phyloP scores from a whole-genome alignment of 1,140 invertebrate species.

The Gonatopus flavifemur region DNA sequence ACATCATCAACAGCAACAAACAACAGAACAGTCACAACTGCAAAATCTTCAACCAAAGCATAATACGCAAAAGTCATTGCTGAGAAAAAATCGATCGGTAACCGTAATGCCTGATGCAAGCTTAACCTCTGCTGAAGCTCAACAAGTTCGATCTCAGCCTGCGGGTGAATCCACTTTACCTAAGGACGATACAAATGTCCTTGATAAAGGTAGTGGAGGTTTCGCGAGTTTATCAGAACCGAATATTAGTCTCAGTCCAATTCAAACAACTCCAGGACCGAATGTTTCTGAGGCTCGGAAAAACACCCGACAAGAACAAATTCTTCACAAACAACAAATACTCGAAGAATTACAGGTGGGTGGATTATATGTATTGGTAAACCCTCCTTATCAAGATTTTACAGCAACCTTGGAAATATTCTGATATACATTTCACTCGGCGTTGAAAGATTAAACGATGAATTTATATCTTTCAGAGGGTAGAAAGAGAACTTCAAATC shows the following conservation, averaged over 20 bases:
- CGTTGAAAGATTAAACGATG: neutral
- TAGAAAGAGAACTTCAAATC: conserved; percentile 73
- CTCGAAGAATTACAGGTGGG: conserved; percentile 74
- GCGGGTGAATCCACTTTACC: conserved; percentile 42
- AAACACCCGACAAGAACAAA: conserved; percentile 64
- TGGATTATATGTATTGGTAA: conserved; percentile 15
- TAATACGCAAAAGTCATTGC: conserved; percentile 57
- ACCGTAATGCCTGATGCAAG: conserved; percentile 54
- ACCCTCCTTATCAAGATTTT: neutral
- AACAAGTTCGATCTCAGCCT: conserved; percentile 59
- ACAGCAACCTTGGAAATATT: neutral
- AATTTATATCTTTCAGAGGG: conserved; percentile 58
- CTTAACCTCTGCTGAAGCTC: conserved; percentile 61
- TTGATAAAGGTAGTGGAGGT: conserved; percentile 53
- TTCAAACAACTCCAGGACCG: conserved; percentile 27
- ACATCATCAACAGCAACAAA: conserved; percentile 52
- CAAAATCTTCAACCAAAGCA: conserved; percentile 51
- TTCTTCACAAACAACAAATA: conserved; percentile 74
- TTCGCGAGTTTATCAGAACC: conserved; percentile 48
- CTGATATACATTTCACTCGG: neutral
- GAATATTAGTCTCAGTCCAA: conserved; percentile 47
- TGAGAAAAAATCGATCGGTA: conserved; percentile 61
- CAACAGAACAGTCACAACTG: conserved; percentile 41
- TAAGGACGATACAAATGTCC: conserved; percentile 54
- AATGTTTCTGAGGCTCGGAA: conserved; percentile 42